A percentile compares a stretch with the other conserved stretches of the same genome.
Conservation (phyloP, 2,797 vertebrate species). For the Neoniphon sammara region DNA sequence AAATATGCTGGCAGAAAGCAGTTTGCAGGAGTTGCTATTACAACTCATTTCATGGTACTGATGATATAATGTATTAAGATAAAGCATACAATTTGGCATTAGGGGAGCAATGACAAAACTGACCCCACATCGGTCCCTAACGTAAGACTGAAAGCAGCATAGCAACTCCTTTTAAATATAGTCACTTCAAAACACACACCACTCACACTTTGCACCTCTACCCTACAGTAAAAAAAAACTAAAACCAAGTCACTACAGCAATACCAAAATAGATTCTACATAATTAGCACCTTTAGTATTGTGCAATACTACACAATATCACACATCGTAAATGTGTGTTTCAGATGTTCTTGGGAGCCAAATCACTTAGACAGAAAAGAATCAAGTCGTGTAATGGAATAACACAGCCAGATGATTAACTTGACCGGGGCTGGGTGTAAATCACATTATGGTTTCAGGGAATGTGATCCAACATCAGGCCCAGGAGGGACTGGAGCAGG, state of each 20-base stretch:
- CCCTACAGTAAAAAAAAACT: slow-evolving; percentile 32
- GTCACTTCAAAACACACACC: slow-evolving; percentile 29
- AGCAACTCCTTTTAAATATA: slow-evolving; percentile 33
- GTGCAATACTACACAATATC: slow-evolving; percentile 42
- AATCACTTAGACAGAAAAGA: slow-evolving; percentile 47
- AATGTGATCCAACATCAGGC: slow-evolving; percentile 62
- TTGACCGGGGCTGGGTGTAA: slow-evolving; percentile 52
- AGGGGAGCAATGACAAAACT: slow-evolving; percentile 29
- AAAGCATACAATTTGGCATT: slow-evolving; percentile 26
- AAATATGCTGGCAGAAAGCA: slow-evolving; percentile 31
- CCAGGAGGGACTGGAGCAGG: slow-evolving; percentile 47
- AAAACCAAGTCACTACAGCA: slow-evolving; percentile 19
- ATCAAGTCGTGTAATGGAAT: slow-evolving; percentile 47
- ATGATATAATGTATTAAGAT: slow-evolving; percentile 25
- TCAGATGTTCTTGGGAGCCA: slow-evolving; percentile 49
- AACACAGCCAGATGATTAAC: slow-evolving; percentile 61
- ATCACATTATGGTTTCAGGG: slow-evolving; percentile 69
- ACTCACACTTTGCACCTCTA: slow-evolving; percentile 17
- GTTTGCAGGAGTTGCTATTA: neutral
- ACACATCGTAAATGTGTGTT: slow-evolving; percentile 60
- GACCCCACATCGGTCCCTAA: slow-evolving; percentile 27
- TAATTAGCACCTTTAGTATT: slow-evolving; percentile 56
- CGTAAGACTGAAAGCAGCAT: slow-evolving; percentile 8
- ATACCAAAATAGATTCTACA: slow-evolving; percentile 40
- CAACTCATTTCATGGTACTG: slow-evolving; percentile 13